Conservation (phyloP, 2,113 vertebrate species). For the Azemiops feae region DNA sequence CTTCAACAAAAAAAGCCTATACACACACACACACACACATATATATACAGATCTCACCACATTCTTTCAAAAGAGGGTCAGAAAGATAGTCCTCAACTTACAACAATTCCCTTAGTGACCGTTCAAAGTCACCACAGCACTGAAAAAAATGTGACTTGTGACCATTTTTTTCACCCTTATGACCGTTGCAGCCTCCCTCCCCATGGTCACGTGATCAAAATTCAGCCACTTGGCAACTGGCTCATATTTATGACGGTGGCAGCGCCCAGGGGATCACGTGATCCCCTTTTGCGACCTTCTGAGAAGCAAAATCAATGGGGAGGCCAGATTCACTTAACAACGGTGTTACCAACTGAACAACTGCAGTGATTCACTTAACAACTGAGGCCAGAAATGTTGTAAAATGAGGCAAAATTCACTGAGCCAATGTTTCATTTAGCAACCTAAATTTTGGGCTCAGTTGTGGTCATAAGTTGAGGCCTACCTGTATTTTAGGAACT, state of each 20-base stretch:
- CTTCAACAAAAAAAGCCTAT: neutral
- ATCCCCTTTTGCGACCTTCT: neutral
- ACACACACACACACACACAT: neutral
- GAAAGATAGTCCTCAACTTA: neutral
- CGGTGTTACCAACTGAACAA: neutral
- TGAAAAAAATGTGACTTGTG: neutral
- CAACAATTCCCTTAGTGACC: too few species aligned
- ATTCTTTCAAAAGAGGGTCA: too few species aligned
- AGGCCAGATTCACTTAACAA: neutral
- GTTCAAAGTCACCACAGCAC: neutral
- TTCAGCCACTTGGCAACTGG: neutral
- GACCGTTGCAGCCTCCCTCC: too few species aligned
- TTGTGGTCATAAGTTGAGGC: neutral
- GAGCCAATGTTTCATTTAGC: neutral
- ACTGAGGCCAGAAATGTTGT: neutral
- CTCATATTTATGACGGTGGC: neutral
- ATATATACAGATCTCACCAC: too few species aligned
- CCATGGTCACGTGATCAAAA: neutral
- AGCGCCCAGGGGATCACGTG: neutral
- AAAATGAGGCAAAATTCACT: neutral
- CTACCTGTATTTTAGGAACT: neutral
- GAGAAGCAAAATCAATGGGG: neutral
- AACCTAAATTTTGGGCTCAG: neutral
- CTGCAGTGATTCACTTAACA: neutral
- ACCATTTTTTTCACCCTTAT: neutral